Conservation (phyloP, 1,140 invertebrate species). For the Cataglyphis hispanica region DNA sequence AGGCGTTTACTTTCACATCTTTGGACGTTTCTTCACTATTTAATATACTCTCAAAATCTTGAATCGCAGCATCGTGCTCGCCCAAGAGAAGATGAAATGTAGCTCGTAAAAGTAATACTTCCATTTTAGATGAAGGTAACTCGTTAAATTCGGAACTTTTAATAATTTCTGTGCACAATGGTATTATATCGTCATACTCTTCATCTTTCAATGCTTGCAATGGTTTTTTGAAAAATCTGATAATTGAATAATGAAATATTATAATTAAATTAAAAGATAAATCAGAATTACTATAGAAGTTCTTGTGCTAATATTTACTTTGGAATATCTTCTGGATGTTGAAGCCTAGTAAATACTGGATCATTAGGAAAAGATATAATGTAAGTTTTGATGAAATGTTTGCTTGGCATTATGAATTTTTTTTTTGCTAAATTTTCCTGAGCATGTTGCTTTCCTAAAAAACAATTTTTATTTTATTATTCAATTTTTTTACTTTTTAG, state of each 20-base stretch:
- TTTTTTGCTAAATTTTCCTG: constrained; percentile 90
- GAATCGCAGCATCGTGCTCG: constrained; percentile 89
- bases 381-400: constrained; percentile 94
- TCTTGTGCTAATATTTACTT: constrained; percentile 72
- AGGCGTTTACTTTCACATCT: constrained; percentile 92
- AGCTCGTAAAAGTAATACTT: constrained; percentile 92
- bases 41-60: constrained; percentile 90
- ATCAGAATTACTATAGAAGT: constrained; percentile 9
- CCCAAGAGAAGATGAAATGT: constrained; percentile 94
- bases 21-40: constrained; percentile 87
- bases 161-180: constrained; percentile 94
- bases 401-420: constrained; percentile 92
- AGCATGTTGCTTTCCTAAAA: constrained; percentile 90
- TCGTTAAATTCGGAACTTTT: constrained; percentile 86
- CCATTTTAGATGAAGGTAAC: constrained; percentile 85
- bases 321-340: constrained; percentile 66
- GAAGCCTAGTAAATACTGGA: constrained; percentile 88
- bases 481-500: not conserved
- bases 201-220: constrained; percentile 88
- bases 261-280: constrained; percentile 33
- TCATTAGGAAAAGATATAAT: constrained; percentile 95
- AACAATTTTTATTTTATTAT: constrained; percentile 49
- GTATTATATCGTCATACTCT: constrained; percentile 92
- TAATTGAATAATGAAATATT: constrained; percentile 36
- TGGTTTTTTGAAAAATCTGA: constrained; percentile 76